Evolutionary conservation across 2,888 invertebrate genomes (phyloP).

Genomic region (Gordius sp.): DNA sequence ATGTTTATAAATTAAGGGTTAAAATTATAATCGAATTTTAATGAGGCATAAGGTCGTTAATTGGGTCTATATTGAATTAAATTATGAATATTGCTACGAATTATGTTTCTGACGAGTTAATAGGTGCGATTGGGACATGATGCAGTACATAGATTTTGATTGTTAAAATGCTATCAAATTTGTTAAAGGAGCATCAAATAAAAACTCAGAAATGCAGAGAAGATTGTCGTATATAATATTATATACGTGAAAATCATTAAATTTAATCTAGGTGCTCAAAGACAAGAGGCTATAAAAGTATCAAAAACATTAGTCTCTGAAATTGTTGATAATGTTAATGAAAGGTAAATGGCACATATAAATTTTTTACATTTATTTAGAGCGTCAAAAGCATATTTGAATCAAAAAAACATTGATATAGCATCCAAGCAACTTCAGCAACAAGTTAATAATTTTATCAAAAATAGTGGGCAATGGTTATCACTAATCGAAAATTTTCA

Average conservation of each 20-base stretch:
- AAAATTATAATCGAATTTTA: no score
- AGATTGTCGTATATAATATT: conserved; percentile 5
- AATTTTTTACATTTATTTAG: conserved; percentile 6
- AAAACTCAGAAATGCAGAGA: neutral
- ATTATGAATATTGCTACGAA: no score
- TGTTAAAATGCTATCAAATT: conserved; percentile 12
- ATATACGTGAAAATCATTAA: neutral
- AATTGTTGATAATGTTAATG: conserved; percentile 15
- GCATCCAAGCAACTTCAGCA: neutral
- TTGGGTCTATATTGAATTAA: no score
- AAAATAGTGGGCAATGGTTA: conserved; percentile 8
- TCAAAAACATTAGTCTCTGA: neutral
- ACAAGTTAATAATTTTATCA: conserved; percentile 4
- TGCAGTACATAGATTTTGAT: no score
- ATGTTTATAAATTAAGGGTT: no score
- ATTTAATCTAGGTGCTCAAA: neutral
- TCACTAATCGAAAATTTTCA: neutral
- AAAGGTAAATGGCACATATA: no score
- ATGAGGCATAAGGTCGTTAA: no score
- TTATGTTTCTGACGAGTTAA: no score
- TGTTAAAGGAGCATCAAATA: neutral
- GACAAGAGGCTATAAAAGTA: neutral
- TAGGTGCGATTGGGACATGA: no score
- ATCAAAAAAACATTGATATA: neutral
- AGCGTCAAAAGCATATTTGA: neutral